phyloP scores from a whole-genome alignment of 2,113 vertebrate species.

The Aplodontia rufa region DNA sequence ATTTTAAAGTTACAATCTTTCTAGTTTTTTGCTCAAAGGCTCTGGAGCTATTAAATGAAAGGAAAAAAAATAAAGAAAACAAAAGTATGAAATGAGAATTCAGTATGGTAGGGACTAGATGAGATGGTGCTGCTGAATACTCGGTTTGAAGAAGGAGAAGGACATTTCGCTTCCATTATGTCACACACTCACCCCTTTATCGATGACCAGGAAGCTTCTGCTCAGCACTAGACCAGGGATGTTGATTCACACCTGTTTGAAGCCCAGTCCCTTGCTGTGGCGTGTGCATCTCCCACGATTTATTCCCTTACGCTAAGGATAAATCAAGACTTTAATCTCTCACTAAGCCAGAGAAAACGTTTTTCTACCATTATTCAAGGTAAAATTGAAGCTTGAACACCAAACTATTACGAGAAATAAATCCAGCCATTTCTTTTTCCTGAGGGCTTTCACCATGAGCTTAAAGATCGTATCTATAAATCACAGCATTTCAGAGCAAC shows the following conservation, averaged over 20 bases:
- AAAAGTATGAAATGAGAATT: background rate
- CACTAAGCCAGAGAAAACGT: background rate
- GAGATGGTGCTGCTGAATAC: background rate
- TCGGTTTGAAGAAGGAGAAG: background rate
- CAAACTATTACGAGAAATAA: constrained; percentile 11
- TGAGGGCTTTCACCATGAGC: background rate
- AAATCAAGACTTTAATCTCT: background rate
- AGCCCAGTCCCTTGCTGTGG: background rate
- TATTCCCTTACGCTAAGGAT: background rate
- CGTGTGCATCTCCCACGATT: constrained; percentile 12
- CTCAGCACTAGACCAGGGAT: background rate
- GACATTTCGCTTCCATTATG: background rate
- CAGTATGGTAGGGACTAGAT: background rate
- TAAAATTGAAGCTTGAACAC: constrained; percentile 22
- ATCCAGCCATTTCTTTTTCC: background rate
- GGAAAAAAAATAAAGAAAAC: background rate
- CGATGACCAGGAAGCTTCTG: background rate
- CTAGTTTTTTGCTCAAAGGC: background rate
- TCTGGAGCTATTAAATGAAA: background rate
- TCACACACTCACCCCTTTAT: background rate
- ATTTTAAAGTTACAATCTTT: background rate
- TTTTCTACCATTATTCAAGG: background rate
- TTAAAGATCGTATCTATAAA: constrained; percentile 18
- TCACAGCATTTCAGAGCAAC: background rate
- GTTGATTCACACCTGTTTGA: background rate